Percentiles rank a stretch among this genome's conserved stretches.
Evolutionary conservation across 2,113 vertebrate species (phyloP).

Genomic region (Phodopus roborovskii): DNA sequence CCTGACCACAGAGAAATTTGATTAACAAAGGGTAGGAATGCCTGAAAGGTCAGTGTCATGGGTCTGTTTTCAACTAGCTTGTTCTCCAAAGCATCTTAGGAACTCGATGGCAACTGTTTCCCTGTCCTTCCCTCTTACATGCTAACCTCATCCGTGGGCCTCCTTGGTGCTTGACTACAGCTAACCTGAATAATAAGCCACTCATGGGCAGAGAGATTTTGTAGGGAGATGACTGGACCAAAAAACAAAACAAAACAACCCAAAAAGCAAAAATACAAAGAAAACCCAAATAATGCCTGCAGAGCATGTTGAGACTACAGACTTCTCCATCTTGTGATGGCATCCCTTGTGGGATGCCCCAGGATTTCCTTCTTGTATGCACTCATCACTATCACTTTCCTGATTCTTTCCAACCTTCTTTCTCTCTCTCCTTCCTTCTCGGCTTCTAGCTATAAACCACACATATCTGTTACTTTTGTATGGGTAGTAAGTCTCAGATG

Average conservation of each 20-base stretch:
- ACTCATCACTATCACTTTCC: neutral
- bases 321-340: neutral
- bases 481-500: neutral
- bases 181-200: neutral
- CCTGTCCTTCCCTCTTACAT: fast-evolving
- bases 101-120: neutral
- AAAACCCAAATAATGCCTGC: neutral
- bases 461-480: neutral
- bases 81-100: fast-evolving
- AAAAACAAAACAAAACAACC: neutral
- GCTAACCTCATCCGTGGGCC: neutral
- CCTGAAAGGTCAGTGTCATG: neutral
- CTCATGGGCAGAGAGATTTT: no score
- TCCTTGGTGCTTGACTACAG: neutral
- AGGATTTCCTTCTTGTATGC: neutral
- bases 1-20: neutral
- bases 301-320: neutral
- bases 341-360: no score
- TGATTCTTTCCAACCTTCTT: neutral
- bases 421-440: neutral
- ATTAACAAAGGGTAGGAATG: neutral
- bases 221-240: neutral
- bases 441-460: neutral
- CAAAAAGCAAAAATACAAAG: neutral
- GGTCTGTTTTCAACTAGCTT: fast-evolving